Conservation (phyloP, 2,113 vertebrate genomes). For the Diadophis punctatus region DNA sequence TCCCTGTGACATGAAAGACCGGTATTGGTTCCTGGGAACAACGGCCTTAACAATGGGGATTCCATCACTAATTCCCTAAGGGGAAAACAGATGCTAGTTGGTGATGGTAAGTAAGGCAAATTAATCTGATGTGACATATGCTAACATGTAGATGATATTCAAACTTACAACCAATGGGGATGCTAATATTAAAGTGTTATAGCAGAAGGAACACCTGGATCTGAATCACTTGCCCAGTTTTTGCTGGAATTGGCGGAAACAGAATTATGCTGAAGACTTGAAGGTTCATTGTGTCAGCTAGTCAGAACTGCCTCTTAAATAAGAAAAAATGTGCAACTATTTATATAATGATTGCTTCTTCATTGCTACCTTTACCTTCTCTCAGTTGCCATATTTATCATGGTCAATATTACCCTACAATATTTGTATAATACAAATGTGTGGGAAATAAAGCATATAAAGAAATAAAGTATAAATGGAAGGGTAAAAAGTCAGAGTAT, state of each 20-base stretch:
- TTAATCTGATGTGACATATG: background rate
- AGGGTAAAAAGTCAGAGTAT: background rate
- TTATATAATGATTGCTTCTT: background rate
- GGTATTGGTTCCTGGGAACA: conserved; percentile 91
- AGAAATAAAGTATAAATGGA: background rate
- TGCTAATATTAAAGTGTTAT: background rate
- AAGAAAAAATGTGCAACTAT: background rate
- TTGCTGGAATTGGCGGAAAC: background rate
- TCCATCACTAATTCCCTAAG: conserved; percentile 91
- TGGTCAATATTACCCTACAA: background rate
- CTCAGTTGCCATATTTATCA: background rate
- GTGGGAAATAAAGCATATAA: too few species aligned
- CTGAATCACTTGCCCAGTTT: background rate
- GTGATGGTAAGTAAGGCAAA: background rate
- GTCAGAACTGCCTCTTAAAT: background rate
- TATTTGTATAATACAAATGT: background rate
- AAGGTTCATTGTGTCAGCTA: background rate
- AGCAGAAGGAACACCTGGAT: background rate
- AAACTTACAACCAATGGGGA: background rate
- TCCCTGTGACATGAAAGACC: conserved; percentile 96
- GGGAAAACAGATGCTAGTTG: conserved; percentile 29
- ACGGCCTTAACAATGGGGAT: conserved; percentile 87
- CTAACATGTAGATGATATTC: too few species aligned
- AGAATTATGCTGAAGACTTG: background rate
- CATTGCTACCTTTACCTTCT: background rate